phyloP scores from a whole-genome alignment of 2,888 invertebrate genomes.

The Cybosia mesomella region DNA sequence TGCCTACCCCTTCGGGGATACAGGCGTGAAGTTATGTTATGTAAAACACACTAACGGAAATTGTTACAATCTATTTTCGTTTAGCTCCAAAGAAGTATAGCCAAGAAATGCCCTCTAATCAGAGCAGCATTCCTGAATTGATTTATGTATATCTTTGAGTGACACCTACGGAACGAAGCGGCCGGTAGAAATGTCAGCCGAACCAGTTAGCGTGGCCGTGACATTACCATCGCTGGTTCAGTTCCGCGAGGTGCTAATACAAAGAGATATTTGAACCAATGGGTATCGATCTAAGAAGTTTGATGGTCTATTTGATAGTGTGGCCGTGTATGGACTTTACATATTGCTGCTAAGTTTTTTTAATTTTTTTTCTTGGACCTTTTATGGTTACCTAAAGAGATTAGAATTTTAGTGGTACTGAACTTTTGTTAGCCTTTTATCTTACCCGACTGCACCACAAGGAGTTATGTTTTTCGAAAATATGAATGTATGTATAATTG shows the following conservation, averaged over 20 bases:
- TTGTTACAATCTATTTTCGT: background rate
- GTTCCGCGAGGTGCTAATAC: slow-evolving; percentile 66
- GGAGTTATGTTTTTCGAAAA: too few relatives aligned
- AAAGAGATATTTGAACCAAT: slow-evolving; percentile 32
- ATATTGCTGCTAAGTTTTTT: too few relatives aligned
- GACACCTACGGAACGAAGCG: slow-evolving; percentile 51
- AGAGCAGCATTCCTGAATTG: slow-evolving; percentile 55
- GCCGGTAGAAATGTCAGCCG: slow-evolving; percentile 66
- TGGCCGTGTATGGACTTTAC: too few relatives aligned
- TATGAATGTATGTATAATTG: too few relatives aligned
- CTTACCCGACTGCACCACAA: too few relatives aligned
- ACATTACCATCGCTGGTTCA: slow-evolving; percentile 63
- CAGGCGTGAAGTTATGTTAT: too few relatives aligned
- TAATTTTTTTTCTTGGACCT: background rate
- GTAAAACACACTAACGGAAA: too few relatives aligned
- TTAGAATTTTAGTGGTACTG: too few relatives aligned
- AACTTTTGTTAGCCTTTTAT: too few relatives aligned
- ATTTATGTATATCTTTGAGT: slow-evolving; percentile 53
- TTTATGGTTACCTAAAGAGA: too few relatives aligned
- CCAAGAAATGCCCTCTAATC: slow-evolving; percentile 51
- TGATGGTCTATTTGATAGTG: slow-evolving; percentile 18
- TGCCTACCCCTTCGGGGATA: too few relatives aligned
- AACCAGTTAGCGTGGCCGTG: slow-evolving; percentile 70
- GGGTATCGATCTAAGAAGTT: slow-evolving; percentile 13
- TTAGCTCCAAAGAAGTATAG: background rate